These are phyloP conservation scores for Hyperoplus lanceolatus DNA, from an alignment of 2,797 vertebrate species.

Conservation along the genomic window DNA sequence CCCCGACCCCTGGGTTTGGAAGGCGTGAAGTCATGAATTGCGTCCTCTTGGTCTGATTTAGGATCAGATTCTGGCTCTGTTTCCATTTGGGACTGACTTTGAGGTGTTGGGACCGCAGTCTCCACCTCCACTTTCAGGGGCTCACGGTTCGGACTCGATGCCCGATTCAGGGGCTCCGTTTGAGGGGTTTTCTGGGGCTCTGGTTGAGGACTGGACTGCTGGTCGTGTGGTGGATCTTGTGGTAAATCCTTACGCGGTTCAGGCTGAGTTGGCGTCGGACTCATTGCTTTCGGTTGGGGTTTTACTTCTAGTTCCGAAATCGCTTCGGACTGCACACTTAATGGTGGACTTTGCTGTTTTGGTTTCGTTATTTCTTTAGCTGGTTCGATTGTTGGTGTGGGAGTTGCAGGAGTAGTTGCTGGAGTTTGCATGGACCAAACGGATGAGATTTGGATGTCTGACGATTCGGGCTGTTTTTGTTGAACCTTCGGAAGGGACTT, in stretches of 20 bases:
- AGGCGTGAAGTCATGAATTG: too few species aligned
- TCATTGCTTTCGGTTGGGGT: too few species aligned
- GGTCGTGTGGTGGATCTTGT: too few species aligned
- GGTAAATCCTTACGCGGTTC: too few species aligned
- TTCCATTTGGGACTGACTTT: slow-evolving; percentile 12
- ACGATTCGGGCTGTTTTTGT: not conserved
- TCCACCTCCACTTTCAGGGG: not conserved
- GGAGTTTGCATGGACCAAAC: slow-evolving; percentile 61
- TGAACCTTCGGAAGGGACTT: not conserved
- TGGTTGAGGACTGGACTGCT: not conserved
- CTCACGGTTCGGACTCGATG: too few species aligned
- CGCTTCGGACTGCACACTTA: slow-evolving; percentile 7
- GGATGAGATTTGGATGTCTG: slow-evolving; percentile 56
- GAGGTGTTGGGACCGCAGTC: not conserved
- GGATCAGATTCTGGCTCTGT: slow-evolving; percentile 12
- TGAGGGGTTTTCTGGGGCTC: not conserved
- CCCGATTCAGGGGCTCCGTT: not conserved
- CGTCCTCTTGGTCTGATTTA: not conserved
- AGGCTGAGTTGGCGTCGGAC: too few species aligned
- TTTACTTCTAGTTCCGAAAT: too few species aligned
- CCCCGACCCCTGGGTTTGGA: too few species aligned
- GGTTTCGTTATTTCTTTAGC: not conserved
- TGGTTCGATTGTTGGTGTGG: not conserved
- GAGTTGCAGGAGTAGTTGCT: not conserved
- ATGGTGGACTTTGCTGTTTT: not conserved